These are phyloP conservation scores for Lycophotia porphyrea DNA, from an alignment of 2,888 invertebrate genomes.

Conservation along the genomic window DNA sequence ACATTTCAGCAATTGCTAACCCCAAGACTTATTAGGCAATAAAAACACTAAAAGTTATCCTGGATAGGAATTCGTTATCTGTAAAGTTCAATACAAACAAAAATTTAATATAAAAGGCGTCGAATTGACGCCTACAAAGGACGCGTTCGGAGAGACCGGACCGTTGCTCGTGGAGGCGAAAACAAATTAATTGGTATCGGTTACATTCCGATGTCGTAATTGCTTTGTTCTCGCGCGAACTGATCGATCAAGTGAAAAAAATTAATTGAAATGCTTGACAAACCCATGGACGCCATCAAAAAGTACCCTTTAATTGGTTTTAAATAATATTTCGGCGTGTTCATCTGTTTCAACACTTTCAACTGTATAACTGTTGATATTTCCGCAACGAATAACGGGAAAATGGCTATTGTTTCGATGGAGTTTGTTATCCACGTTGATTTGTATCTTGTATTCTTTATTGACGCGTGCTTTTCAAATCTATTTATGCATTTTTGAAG, in stretches of 20 bases:
- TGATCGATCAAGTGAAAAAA: slow-evolving; percentile 88
- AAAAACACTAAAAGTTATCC: slow-evolving; percentile 46
- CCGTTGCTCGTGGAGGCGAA: slow-evolving; percentile 82
- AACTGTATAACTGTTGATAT: slow-evolving; percentile 45
- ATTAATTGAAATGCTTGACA: slow-evolving; percentile 86
- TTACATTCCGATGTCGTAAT: slow-evolving; percentile 87
- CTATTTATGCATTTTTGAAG: not conserved
- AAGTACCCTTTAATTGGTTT: slow-evolving; percentile 63
- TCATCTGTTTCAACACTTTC: slow-evolving; percentile 52
- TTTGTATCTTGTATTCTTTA: slow-evolving; percentile 13
- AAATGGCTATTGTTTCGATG: slow-evolving; percentile 24
- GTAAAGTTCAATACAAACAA: slow-evolving; percentile 74
- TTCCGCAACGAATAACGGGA: slow-evolving; percentile 43
- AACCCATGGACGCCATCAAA: slow-evolving; percentile 71
- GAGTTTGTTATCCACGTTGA: slow-evolving; percentile 24
- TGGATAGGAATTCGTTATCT: slow-evolving; percentile 60
- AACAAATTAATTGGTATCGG: slow-evolving; percentile 89
- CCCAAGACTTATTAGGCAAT: slow-evolving; percentile 20
- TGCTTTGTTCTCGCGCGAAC: slow-evolving; percentile 85
- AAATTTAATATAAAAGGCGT: slow-evolving; percentile 84
- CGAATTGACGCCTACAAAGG: slow-evolving; percentile 83
- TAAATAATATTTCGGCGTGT: slow-evolving; percentile 45
- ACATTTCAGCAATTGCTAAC: slow-evolving; percentile 2
- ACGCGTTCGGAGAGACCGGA: slow-evolving; percentile 80
- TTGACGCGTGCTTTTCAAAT: not conserved